A percentile compares a stretch with the other conserved stretches of the same genome.
Conservation (phyloP, 2,888 invertebrate genomes). For the Neuroscelio doddi region DNA sequence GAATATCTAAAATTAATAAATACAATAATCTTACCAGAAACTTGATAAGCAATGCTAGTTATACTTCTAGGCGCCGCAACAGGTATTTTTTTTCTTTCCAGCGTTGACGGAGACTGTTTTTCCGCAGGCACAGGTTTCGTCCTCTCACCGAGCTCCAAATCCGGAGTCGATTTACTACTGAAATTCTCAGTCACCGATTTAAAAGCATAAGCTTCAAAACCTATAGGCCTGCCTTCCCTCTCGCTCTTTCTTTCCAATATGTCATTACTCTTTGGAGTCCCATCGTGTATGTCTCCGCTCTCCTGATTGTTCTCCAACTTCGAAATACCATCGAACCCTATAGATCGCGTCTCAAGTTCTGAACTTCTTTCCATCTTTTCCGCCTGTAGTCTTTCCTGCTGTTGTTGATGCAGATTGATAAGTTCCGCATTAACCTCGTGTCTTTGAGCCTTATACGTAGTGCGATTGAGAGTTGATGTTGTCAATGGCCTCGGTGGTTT, state of each 20-base stretch:
- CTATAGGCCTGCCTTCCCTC: slow-evolving; percentile 40
- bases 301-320: slow-evolving; percentile 18
- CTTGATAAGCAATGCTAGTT: slow-evolving; percentile 56
- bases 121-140: slow-evolving; percentile 61
- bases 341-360: slow-evolving; percentile 29
- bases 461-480: slow-evolving; percentile 77
- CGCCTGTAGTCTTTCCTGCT: slow-evolving; percentile 26
- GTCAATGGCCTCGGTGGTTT: slow-evolving; percentile 78
- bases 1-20: too few species aligned
- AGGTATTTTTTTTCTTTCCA: slow-evolving; percentile 69
- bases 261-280: slow-evolving; percentile 26
- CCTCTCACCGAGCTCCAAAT: slow-evolving; percentile 55
- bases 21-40: slow-evolving; percentile 41
- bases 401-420: slow-evolving; percentile 43
- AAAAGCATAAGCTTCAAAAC: slow-evolving; percentile 29
- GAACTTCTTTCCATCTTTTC: slow-evolving; percentile 46
- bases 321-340: not conserved
- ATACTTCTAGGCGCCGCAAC: slow-evolving; percentile 75
- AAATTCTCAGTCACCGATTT: slow-evolving; percentile 27
- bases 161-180: slow-evolving; percentile 16
- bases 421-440: slow-evolving; percentile 71
- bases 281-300: slow-evolving; percentile 2
- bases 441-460: slow-evolving; percentile 74
- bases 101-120: slow-evolving; percentile 64
- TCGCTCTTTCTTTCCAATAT: slow-evolving; percentile 36